These are phyloP conservation scores for Bothrops jararaca DNA, from an alignment of 2,113 vertebrate species.

Conservation along the genomic window DNA sequence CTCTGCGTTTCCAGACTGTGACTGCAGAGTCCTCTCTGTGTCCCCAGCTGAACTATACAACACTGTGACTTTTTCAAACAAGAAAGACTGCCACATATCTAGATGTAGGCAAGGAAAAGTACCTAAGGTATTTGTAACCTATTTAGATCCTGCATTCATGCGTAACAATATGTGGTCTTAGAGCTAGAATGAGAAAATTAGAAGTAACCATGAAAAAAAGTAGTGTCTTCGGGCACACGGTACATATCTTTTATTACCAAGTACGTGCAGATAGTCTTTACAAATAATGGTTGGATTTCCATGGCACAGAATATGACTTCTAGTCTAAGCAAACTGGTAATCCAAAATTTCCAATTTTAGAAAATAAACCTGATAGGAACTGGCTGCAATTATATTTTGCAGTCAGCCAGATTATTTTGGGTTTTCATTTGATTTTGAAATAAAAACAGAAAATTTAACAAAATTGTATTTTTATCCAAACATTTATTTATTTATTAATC, in stretches of 20 bases:
- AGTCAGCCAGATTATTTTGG: neutral
- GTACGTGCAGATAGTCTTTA: neutral
- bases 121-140: neutral
- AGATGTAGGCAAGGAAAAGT: neutral
- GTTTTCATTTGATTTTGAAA: neutral
- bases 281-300: neutral
- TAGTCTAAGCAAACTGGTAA: neutral
- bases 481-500: neutral
- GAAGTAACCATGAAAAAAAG: neutral
- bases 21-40: neutral
- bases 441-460: neutral
- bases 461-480: neutral
- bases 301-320: neutral
- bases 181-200: neutral
- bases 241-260: neutral
- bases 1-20: neutral
- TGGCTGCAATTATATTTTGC: neutral
- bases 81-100: neutral
- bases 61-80: neutral
- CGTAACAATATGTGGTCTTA: neutral
- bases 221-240: neutral
- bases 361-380: neutral
- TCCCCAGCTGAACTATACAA: neutral
- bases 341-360: neutral
- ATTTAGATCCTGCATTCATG: neutral